Evolutionary conservation across 1,140 invertebrate genomes (phyloP).

Genomic region (Planococcus citri): DNA sequence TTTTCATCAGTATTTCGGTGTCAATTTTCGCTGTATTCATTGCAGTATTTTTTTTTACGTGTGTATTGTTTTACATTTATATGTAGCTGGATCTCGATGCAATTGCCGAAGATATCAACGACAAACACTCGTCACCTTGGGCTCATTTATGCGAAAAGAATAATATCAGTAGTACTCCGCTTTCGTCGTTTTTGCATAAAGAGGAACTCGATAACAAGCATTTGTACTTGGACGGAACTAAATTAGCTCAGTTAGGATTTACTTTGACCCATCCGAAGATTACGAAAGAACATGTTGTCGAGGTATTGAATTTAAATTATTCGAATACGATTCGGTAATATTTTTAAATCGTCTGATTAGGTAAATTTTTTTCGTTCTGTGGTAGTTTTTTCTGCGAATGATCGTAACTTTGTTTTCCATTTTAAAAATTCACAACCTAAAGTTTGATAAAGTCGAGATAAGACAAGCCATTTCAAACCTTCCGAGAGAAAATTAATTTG

Average conservation of each 20-base stretch:
- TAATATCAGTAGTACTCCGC: constrained; percentile 65
- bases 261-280: constrained; percentile 43
- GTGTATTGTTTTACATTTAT: background rate
- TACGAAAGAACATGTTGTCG: constrained; percentile 45
- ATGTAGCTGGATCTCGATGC: constrained; percentile 52
- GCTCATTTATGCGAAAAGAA: constrained; percentile 65
- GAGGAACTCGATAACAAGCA: constrained; percentile 68
- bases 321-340: too few relatives aligned
- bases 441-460: too few relatives aligned
- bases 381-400: too few relatives aligned
- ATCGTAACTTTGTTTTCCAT: too few relatives aligned
- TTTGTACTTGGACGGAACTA: constrained; percentile 57
- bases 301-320: constrained; percentile 38
- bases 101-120: constrained; percentile 77
- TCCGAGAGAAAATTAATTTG: too few relatives aligned
- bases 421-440: too few relatives aligned
- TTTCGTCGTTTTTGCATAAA: constrained; percentile 71
- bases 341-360: too few relatives aligned
- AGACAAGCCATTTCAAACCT: too few relatives aligned
- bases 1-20: too few relatives aligned
- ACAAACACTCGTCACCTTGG: constrained; percentile 83
- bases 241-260: constrained; percentile 45
- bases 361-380: too few relatives aligned
- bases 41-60: background rate
- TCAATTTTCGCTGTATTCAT: too few relatives aligned